These are phyloP conservation scores for Meriones unguiculatus DNA, from an alignment of 2,113 vertebrate genomes.

Conservation along the genomic window DNA sequence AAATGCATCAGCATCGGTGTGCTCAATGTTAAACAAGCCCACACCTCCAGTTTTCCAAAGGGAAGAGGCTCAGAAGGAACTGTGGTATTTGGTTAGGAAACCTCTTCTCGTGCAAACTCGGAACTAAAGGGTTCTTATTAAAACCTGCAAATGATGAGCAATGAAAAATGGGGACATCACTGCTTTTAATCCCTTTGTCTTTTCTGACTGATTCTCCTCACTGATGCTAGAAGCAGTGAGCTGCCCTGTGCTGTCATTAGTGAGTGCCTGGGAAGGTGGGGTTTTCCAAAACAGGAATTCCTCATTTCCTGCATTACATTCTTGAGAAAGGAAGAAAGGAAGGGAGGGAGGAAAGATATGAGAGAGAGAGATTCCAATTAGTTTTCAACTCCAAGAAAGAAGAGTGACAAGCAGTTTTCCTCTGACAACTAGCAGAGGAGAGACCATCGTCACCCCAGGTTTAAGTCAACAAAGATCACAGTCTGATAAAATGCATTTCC, in stretches of 20 bases:
- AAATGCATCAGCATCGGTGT: neutral
- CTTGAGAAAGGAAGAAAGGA: neutral
- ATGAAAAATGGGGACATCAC: neutral
- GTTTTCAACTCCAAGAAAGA: constrained; percentile 39
- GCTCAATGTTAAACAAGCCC: neutral
- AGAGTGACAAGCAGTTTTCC: constrained; percentile 10
- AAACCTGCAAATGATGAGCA: constrained; percentile 29
- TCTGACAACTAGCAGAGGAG: neutral
- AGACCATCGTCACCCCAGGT: neutral
- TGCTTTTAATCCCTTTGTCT: neutral
- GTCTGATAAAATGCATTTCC: neutral
- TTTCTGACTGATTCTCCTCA: constrained; percentile 8
- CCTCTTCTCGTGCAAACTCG: constrained; percentile 23
- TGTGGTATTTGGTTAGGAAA: constrained; percentile 31
- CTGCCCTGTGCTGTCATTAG: neutral
- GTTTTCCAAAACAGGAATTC: neutral
- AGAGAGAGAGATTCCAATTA: neutral
- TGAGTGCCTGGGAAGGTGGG: neutral
- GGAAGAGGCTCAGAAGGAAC: constrained; percentile 42
- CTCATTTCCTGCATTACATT: constrained; percentile 29
- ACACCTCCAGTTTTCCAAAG: neutral
- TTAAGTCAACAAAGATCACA: neutral
- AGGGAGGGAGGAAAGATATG: neutral
- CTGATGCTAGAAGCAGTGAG: neutral
- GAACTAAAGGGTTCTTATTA: constrained; percentile 41